Evolutionary conservation across 2,797 vertebrate species (phyloP).

Genomic region (Amblyraja radiata): DNA sequence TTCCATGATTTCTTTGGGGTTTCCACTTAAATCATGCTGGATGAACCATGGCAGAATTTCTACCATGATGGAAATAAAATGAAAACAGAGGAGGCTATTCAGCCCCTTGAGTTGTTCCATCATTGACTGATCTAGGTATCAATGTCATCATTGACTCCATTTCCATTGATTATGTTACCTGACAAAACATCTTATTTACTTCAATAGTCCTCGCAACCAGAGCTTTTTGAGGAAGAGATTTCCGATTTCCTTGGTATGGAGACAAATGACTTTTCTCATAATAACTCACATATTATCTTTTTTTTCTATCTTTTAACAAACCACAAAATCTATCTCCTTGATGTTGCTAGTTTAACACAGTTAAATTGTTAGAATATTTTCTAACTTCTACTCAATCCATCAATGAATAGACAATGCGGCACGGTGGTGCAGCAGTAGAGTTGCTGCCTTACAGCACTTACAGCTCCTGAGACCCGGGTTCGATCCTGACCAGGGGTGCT

Average conservation of each 20-base stretch:
- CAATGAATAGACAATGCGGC: too few species aligned
- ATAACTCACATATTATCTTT: neutral
- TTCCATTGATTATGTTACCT: neutral
- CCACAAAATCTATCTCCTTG: neutral
- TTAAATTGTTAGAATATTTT: neutral
- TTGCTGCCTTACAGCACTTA: too few species aligned
- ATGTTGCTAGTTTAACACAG: neutral
- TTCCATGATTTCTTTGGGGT: neutral
- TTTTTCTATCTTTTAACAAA: neutral
- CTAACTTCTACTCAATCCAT: neutral
- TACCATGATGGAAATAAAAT: neutral
- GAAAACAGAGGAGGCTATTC: neutral
- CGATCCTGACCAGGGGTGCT: too few species aligned
- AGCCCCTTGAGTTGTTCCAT: neutral
- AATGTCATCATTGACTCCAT: neutral
- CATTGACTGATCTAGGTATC: neutral
- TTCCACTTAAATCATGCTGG: neutral
- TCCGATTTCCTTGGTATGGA: neutral
- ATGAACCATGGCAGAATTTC: neutral
- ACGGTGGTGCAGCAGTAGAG: too few species aligned
- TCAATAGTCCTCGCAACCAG: neutral
- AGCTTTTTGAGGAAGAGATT: neutral
- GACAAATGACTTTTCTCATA: neutral
- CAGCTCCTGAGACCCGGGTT: too few species aligned
- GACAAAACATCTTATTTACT: neutral